Conservation (phyloP, 2,113 vertebrate species). For the Anser brachyrhynchus region DNA sequence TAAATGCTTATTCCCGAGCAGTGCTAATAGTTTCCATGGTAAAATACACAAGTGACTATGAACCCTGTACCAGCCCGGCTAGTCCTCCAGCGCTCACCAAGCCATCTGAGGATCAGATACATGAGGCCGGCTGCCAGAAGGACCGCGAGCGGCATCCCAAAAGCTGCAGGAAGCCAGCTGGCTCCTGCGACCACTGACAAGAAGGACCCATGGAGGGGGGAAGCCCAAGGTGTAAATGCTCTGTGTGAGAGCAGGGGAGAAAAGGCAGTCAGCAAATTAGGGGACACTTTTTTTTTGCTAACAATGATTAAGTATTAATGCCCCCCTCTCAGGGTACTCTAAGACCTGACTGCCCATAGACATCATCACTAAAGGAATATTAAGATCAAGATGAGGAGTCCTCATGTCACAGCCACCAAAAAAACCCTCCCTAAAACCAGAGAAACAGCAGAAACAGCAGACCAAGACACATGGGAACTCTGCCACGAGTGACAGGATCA, state of each 20-base stretch:
- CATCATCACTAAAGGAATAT: neutral
- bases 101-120: neutral
- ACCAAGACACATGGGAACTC: neutral
- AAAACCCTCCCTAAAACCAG: rapidly evolving
- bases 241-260: neutral
- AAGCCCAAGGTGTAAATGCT: neutral
- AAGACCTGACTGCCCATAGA: neutral
- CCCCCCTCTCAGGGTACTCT: neutral
- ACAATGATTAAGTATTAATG: neutral
- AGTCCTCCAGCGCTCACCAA: neutral
- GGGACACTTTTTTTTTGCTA: neutral
- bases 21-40: neutral
- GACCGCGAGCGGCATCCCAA: neutral
- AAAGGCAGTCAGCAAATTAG: neutral
- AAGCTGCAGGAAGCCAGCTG: neutral
- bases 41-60: neutral
- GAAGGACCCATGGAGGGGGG: neutral
- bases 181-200: neutral
- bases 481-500: neutral
- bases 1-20: neutral
- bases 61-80: neutral
- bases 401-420: neutral
- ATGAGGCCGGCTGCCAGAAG: neutral
- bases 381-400: neutral
- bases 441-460: neutral